These are phyloP conservation scores for Eudasyphora cyanicolor DNA, from an alignment of 2,888 invertebrate species.

Conservation along the genomic window DNA sequence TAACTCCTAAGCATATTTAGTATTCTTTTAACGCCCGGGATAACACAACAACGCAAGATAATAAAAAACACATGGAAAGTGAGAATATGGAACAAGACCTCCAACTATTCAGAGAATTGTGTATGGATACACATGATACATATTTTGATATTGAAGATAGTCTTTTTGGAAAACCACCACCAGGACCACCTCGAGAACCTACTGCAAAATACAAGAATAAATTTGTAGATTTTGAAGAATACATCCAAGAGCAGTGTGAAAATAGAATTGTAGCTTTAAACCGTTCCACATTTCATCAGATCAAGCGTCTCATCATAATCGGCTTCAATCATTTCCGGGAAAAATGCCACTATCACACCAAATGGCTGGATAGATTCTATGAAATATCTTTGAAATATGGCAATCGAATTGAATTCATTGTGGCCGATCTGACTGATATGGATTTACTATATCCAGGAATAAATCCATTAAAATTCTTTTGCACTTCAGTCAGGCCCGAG, in stretches of 20 bases:
- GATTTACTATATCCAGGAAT: conserved; percentile 41
- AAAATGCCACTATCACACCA: conserved; percentile 52
- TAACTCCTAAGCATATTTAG: too few relatives aligned
- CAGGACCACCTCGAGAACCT: background rate
- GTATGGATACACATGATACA: too few relatives aligned
- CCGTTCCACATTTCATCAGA: conserved; percentile 22
- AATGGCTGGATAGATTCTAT: conserved; percentile 43
- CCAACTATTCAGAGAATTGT: too few relatives aligned
- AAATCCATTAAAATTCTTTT: conserved; percentile 31
- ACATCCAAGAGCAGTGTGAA: conserved; percentile 7
- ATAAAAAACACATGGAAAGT: too few relatives aligned
- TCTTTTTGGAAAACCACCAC: too few relatives aligned
- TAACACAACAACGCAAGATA: too few relatives aligned
- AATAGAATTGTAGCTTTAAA: conserved; percentile 22
- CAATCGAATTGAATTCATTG: conserved; percentile 50
- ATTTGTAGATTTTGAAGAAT: conserved; percentile 23
- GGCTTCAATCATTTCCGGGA: conserved; percentile 48
- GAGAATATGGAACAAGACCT: too few relatives aligned
- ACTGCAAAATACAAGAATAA: background rate
- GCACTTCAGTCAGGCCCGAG: conserved; percentile 39
- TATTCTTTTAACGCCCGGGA: too few relatives aligned
- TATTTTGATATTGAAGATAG: too few relatives aligned
- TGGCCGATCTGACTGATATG: conserved; percentile 55
- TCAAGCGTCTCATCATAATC: conserved; percentile 19
- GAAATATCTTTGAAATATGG: conserved; percentile 47